Conservation (phyloP, 2,888 invertebrate species). For the Gymnosoma rotundatum region DNA sequence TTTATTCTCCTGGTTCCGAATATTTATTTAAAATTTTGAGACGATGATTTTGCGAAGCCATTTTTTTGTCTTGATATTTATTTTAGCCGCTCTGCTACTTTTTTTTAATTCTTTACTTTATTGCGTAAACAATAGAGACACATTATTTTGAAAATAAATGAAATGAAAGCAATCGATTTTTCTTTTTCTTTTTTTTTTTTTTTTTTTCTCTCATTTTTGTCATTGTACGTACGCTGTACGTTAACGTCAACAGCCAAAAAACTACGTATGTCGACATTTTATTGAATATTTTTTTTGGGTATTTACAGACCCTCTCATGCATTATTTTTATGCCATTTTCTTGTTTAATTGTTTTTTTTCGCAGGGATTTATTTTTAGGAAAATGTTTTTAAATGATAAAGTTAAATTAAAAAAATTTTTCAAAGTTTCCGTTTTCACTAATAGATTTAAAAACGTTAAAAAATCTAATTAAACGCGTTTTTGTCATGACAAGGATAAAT, state of each 20-base stretch:
- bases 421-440: background rate
- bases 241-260: constrained; percentile 35
- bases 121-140: constrained; percentile 17
- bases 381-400: background rate
- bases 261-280: constrained; percentile 42
- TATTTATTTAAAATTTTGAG: too few species aligned
- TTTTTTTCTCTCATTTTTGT: background rate
- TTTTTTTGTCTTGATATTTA: too few species aligned
- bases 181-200: too few species aligned
- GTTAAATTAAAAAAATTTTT: background rate
- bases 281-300: constrained; percentile 32
- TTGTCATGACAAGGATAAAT: background rate
- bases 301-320: background rate
- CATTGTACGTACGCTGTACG: background rate
- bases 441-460: too few species aligned
- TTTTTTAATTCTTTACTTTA: constrained; percentile 20
- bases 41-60: too few species aligned
- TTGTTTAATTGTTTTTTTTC: background rate
- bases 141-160: constrained; percentile 25
- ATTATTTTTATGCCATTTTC: background rate
- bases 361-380: constrained; percentile 23
- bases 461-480: too few species aligned
- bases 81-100: too few species aligned
- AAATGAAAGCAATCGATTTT: constrained; percentile 45
- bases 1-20: too few species aligned